These are phyloP conservation scores for Escarpia spicata DNA, from an alignment of 2,888 invertebrate genomes.

Conservation along the genomic window DNA sequence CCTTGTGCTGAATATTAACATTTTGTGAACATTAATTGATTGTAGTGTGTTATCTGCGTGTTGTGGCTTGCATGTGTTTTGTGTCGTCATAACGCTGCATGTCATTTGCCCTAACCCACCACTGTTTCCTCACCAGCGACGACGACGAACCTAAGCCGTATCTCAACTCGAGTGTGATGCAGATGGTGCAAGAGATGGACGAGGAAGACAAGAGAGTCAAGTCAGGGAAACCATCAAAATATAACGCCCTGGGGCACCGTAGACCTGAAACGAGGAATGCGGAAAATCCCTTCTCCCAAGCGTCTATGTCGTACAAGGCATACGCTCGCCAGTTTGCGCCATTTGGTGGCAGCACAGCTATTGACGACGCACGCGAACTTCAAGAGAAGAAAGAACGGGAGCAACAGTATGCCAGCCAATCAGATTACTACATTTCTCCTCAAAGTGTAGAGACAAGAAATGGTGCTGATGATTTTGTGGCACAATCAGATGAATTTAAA, in stretches of 20 bases:
- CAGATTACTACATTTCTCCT: neutral
- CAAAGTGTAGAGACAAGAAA: neutral
- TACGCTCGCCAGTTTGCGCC: neutral
- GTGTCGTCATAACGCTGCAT: neutral
- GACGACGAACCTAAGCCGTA: slow-evolving; percentile 26
- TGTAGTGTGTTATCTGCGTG: neutral
- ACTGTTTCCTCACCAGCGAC: slow-evolving; percentile 18
- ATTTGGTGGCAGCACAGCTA: neutral
- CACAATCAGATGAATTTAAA: neutral
- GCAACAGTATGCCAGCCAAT: neutral
- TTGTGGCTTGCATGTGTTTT: slow-evolving; percentile 13
- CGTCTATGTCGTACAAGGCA: neutral
- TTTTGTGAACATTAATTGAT: neutral
- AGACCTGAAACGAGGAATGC: neutral
- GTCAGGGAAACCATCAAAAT: neutral
- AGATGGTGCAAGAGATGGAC: slow-evolving; percentile 24
- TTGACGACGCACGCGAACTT: neutral
- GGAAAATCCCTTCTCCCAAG: neutral
- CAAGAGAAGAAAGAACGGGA: neutral
- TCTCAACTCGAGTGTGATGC: slow-evolving; percentile 26
- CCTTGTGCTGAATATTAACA: neutral
- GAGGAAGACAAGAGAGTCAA: slow-evolving; percentile 24
- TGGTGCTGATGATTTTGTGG: neutral
- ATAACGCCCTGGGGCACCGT: neutral
- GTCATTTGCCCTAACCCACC: neutral